Base-by-base conservation (phyloP, 2,113 vertebrate species). In the Urocitellus parryii region DNA sequence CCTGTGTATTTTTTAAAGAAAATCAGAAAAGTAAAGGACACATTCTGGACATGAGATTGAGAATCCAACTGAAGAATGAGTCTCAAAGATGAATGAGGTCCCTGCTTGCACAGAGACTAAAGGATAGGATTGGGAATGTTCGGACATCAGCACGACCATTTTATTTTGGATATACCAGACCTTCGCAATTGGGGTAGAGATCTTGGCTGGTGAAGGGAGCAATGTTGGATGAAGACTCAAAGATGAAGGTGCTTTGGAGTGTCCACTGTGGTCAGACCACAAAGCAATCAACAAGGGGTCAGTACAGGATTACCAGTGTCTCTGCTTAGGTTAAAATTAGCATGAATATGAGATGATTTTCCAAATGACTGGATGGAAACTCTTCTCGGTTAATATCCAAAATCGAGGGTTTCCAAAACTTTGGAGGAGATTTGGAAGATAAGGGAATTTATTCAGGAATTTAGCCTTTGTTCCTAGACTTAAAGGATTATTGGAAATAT, bases 401-500 rank as follows among this genome's bases (percentile, higher is more conserved):
- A 95, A 95, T 61, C 12, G 76, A 91, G 45, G 32, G 56, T 96
- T 97, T 96, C 83, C 29, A 83, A 91, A 96, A 94, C 25, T 37
- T 93, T 87, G 77, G 53, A 81, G 27, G 37, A 80, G 61, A 93
- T 97, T 95, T 90, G 96, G 88, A 94, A 97, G 97, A 97, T 96
- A 97, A 97, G 94, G 88, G 51, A 86, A 95, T 88, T 86, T 95
- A 89, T 92, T 97, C 79, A 93, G 91, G 89, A 98, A 97, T 94
- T 67, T 85, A 63, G 42, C 48, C 68, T 96, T 96, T 92, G 83
- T 94, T 96, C 83, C 48, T 82, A 51, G 37, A 85, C 77, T 95
- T 96, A 87, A 80, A 89, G 88, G 73, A 45, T 90, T 96, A 70
- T 80, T 93, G 39, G 76, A 94, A 94, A 78, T 90, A 96, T 91